phyloP scores from a whole-genome alignment of 2,888 invertebrate species.

The Xestobium rufovillosum region DNA sequence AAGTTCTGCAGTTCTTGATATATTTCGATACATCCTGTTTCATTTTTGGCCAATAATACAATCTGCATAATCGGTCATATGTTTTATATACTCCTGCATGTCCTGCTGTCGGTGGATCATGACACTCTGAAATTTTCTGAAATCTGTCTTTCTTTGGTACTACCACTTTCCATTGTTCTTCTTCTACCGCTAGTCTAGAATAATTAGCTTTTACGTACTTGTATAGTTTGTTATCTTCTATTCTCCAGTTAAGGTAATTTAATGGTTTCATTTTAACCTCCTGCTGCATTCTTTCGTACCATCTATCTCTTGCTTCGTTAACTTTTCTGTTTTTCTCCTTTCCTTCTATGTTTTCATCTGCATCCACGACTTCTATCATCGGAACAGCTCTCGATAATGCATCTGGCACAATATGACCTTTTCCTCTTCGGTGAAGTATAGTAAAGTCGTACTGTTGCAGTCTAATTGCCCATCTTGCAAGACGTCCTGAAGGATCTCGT shows the following conservation, averaged over 20 bases:
- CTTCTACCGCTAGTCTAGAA: too few relatives aligned
- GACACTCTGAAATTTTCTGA: too few relatives aligned
- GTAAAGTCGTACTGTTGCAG: conserved; percentile 5
- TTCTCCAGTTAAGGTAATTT: not conserved
- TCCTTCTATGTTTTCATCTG: conserved; percentile 3
- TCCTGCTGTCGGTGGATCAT: conserved; percentile 4
- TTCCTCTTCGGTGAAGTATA: conserved; percentile 7
- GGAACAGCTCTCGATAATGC: conserved; percentile 1
- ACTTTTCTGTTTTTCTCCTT: too few relatives aligned
- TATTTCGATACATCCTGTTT: conserved; percentile 1
- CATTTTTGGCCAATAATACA: conserved; percentile 5
- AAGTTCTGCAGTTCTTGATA: conserved; percentile 1
- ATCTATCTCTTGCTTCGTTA: too few relatives aligned
- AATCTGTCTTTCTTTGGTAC: conserved; percentile 1
- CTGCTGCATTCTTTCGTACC: not conserved
- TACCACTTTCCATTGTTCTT: conserved; percentile 5
- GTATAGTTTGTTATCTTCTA: not conserved
- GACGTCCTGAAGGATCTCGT: conserved; percentile 5
- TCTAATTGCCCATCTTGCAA: conserved; percentile 7
- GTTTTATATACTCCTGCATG: conserved; percentile 4
- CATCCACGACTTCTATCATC: not conserved
- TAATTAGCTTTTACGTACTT: not conserved
- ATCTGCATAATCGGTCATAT: not conserved
- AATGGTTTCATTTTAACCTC: not conserved
- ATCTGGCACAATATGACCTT: conserved; percentile 8